phyloP scores from a whole-genome alignment of 2,797 vertebrate genomes.

The Typhlichthys eigenmanni region DNA sequence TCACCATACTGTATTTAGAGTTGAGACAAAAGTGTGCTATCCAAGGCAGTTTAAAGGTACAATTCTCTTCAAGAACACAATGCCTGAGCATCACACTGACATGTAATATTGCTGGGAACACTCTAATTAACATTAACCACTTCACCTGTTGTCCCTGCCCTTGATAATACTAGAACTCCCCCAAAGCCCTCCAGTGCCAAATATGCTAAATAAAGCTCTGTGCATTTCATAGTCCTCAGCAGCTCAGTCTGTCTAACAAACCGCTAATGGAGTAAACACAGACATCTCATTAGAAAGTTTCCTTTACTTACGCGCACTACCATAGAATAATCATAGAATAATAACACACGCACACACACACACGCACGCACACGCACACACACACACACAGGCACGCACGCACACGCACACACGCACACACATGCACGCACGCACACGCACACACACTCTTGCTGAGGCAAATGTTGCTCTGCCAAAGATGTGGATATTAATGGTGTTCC shows the following conservation, averaged over 20 bases:
- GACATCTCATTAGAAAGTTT: constrained; percentile 65
- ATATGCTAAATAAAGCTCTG: constrained; percentile 65
- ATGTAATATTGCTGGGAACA: constrained; percentile 37
- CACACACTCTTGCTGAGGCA: constrained; percentile 22
- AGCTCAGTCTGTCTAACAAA: constrained; percentile 69
- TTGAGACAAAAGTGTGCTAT: constrained; percentile 13
- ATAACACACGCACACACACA: constrained; percentile 26
- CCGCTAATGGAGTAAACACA: constrained; percentile 70
- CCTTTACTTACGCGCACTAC: constrained; percentile 35
- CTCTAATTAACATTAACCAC: constrained; percentile 45
- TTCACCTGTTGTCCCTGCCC: constrained; percentile 40
- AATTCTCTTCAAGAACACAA: constrained; percentile 38
- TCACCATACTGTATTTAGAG: constrained; percentile 8
- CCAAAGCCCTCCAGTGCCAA: constrained; percentile 49
- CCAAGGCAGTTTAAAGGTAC: constrained; percentile 41
- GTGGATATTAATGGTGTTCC: constrained; percentile 69
- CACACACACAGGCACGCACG: constrained; percentile 18
- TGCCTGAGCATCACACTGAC: constrained; percentile 31
- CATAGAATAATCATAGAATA: neutral
- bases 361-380: neutral
- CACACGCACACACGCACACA: constrained; percentile 3
- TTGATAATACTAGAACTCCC: constrained; percentile 43
- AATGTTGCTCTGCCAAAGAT: constrained; percentile 52
- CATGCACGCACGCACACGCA: constrained; percentile 9
- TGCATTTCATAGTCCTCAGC: constrained; percentile 66